phyloP scores from a whole-genome alignment of 2,113 vertebrate species.

The Urocolius indicus region DNA sequence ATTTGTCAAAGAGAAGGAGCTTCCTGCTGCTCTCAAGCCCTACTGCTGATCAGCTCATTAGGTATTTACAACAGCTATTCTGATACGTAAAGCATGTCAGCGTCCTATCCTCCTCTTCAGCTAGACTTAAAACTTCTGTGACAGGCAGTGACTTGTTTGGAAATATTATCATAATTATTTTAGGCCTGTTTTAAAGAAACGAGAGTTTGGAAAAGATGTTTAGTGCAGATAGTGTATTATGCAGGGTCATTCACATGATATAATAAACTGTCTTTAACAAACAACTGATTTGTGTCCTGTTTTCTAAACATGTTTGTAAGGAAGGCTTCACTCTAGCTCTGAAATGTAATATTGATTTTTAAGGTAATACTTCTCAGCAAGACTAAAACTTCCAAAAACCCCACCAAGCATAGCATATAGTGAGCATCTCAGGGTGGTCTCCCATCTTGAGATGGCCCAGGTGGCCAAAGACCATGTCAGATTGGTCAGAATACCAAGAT shows the following conservation, averaged over 20 bases:
- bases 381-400: not conserved
- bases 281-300: not conserved
- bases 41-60: not conserved
- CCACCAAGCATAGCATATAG: too few relatives aligned
- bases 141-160: not conserved
- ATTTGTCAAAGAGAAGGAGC: not conserved
- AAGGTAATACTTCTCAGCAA: not conserved
- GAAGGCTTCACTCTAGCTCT: not conserved
- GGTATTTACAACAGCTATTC: not conserved
- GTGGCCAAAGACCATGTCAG: too few relatives aligned
- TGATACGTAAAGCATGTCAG: not conserved
- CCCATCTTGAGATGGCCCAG: too few relatives aligned
- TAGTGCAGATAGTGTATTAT: constrained; percentile 28
- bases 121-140: not conserved
- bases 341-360: constrained; percentile 8
- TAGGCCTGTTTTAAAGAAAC: not conserved
- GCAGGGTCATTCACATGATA: not conserved
- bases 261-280: constrained; percentile 16
- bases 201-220: constrained; percentile 11
- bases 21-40: not conserved
- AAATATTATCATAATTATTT: not conserved
- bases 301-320: not conserved
- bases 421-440: too few relatives aligned
- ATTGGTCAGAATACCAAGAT: too few relatives aligned
- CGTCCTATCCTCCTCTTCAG: not conserved